A percentile compares a stretch with the other conserved stretches of the same genome.
These are phyloP conservation scores for Apodemia duryi DNA, from an alignment of 2,888 invertebrate species.

Conservation along the genomic window DNA sequence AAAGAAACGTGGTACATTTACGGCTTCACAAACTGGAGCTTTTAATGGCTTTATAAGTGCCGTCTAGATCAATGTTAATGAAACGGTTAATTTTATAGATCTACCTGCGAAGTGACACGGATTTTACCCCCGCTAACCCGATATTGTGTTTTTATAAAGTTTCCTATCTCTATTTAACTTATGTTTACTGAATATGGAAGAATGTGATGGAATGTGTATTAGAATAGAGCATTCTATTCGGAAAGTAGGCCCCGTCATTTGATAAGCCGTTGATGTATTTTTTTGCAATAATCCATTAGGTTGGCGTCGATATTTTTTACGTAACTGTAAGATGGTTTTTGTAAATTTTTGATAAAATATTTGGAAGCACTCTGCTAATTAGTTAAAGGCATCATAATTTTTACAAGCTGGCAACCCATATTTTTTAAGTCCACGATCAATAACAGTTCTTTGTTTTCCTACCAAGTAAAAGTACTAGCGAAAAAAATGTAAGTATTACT, in stretches of 20 bases:
- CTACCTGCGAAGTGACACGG: conserved; percentile 73
- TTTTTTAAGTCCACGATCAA: background rate
- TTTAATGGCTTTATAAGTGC: conserved; percentile 79
- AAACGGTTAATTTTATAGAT: conserved; percentile 73
- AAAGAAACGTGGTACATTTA: conserved; percentile 29
- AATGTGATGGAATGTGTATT: conserved; percentile 45
- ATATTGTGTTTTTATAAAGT: conserved; percentile 69
- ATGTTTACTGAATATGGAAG: conserved; percentile 30
- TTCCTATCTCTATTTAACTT: conserved; percentile 46
- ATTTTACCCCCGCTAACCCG: conserved; percentile 60
- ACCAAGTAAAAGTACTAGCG: too few relatives aligned
- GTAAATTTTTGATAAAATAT: conserved; percentile 2
- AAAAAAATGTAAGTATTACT: too few relatives aligned
- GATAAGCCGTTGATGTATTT: conserved; percentile 69
- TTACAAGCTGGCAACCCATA: background rate
- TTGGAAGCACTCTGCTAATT: background rate
- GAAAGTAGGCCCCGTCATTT: conserved; percentile 68
- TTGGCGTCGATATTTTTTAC: conserved; percentile 33
- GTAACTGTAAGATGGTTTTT: background rate
- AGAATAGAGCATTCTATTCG: conserved; percentile 69
- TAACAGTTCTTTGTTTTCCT: too few relatives aligned
- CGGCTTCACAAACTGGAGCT: conserved; percentile 47
- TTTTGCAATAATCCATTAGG: conserved; percentile 68
- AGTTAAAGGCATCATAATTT: background rate
- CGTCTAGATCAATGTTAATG: conserved; percentile 68